Evolutionary conservation across 2,888 invertebrate genomes (phyloP).

Genomic region (Trichopria drosophilae): DNA sequence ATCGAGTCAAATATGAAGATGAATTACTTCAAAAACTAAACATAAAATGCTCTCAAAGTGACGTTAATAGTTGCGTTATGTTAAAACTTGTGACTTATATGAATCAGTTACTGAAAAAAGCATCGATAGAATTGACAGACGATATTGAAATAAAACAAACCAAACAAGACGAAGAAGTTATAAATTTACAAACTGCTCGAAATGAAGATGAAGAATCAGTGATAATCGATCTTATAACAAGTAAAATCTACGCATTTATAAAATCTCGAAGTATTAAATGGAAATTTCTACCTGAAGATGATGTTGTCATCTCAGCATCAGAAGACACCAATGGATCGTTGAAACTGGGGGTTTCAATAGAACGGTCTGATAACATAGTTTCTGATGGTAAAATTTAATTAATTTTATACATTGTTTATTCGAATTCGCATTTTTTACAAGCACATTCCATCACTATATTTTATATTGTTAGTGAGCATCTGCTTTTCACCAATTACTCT

Average conservation of each 20-base stretch:
- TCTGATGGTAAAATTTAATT: slow-evolving; percentile 48
- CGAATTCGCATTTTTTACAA: too few relatives aligned
- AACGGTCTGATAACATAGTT: slow-evolving; percentile 63
- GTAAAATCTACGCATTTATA: slow-evolving; percentile 76
- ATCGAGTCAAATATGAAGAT: slow-evolving; percentile 65
- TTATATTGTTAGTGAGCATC: too few relatives aligned
- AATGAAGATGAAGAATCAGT: slow-evolving; percentile 63
- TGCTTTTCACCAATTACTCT: too few relatives aligned
- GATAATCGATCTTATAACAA: slow-evolving; percentile 67
- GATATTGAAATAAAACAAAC: slow-evolving; percentile 74
- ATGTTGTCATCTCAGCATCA: slow-evolving; percentile 74
- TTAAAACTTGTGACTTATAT: slow-evolving; percentile 80
- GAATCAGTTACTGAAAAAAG: slow-evolving; percentile 78
- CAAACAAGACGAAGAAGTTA: slow-evolving; percentile 62
- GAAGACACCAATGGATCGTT: slow-evolving; percentile 70
- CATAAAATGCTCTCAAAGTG: slow-evolving; percentile 75
- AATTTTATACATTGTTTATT: background rate
- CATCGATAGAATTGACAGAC: slow-evolving; percentile 75
- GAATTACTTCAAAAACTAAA: slow-evolving; percentile 75
- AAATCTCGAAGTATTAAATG: slow-evolving; percentile 77
- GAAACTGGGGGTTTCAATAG: slow-evolving; percentile 73
- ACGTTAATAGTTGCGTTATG: slow-evolving; percentile 81
- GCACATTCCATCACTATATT: too few relatives aligned
- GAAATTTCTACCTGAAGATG: slow-evolving; percentile 76
- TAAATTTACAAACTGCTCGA: slow-evolving; percentile 63